These are phyloP conservation scores for Mionectes macconnelli DNA, from an alignment of 2,113 vertebrate genomes.

Conservation along the genomic window DNA sequence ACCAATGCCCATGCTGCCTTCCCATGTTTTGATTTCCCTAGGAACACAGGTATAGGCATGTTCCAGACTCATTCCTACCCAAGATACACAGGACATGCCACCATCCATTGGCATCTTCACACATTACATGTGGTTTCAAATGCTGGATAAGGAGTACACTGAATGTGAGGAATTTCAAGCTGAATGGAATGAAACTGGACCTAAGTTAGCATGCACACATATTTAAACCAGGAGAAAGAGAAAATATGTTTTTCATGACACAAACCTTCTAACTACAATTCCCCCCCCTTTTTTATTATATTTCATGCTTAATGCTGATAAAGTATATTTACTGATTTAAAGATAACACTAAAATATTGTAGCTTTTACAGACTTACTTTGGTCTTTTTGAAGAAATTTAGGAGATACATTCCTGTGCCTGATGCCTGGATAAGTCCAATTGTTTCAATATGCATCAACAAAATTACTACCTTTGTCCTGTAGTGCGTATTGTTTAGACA, in stretches of 20 bases:
- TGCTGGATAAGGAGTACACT: neutral
- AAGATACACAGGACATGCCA: accelerated
- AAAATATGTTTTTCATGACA: neutral
- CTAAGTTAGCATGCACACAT: neutral
- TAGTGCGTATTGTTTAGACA: neutral
- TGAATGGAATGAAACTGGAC: neutral
- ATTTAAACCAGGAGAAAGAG: neutral
- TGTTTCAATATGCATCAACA: neutral
- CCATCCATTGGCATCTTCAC: neutral
- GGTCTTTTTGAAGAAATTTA: neutral
- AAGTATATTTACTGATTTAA: neutral
- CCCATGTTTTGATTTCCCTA: neutral
- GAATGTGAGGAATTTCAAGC: neutral
- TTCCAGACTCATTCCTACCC: neutral
- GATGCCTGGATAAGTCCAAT: neutral
- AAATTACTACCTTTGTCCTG: neutral
- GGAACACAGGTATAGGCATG: neutral
- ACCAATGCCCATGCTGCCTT: neutral
- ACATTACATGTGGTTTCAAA: neutral
- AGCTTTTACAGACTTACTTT: neutral
- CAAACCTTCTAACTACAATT: neutral
- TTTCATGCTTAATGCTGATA: neutral
- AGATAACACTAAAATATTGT: neutral
- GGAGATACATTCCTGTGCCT: neutral
- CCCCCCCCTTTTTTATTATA: neutral